A percentile compares a stretch with the other conserved stretches of the same genome.
Conservation (phyloP, 2,888 invertebrate species). For the Lasioglossum oenotherae region DNA sequence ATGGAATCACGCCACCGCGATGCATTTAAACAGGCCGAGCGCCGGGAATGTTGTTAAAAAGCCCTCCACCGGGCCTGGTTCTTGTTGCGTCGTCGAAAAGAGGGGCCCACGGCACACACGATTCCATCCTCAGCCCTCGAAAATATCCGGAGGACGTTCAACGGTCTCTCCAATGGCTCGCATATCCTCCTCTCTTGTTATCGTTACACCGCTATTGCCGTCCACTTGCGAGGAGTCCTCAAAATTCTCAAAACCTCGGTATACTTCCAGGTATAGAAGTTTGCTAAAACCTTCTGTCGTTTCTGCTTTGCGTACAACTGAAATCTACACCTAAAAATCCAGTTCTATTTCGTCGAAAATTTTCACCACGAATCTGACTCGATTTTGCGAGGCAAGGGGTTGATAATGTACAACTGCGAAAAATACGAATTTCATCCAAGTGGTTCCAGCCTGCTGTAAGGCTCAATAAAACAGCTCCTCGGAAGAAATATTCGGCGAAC, state of each 20-base stretch:
- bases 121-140: background rate
- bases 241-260: background rate
- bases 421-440: background rate
- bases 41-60: slow-evolving; percentile 65
- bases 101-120: background rate
- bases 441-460: background rate
- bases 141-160: slow-evolving; percentile 17
- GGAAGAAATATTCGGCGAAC: slow-evolving; percentile 7
- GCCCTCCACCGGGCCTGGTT: slow-evolving; percentile 17
- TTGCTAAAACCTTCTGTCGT: no score
- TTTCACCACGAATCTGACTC: background rate
- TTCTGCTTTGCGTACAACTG: background rate
- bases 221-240: background rate
- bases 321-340: background rate
- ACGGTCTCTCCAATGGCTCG: slow-evolving; percentile 1
- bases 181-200: background rate
- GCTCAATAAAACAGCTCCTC: slow-evolving; percentile 1
- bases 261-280: background rate
- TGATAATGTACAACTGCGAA: background rate
- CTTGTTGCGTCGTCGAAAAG: slow-evolving; percentile 21
- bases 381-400: background rate
- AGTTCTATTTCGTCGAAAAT: background rate
- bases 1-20: slow-evolving; percentile 75
- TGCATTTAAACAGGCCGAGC: slow-evolving; percentile 72
- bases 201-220: background rate